Evolutionary conservation across 1,140 invertebrate genomes (phyloP), one percentile per base, ranked within the genome.

Genomic region (Heliconius eleuchia): DNA sequence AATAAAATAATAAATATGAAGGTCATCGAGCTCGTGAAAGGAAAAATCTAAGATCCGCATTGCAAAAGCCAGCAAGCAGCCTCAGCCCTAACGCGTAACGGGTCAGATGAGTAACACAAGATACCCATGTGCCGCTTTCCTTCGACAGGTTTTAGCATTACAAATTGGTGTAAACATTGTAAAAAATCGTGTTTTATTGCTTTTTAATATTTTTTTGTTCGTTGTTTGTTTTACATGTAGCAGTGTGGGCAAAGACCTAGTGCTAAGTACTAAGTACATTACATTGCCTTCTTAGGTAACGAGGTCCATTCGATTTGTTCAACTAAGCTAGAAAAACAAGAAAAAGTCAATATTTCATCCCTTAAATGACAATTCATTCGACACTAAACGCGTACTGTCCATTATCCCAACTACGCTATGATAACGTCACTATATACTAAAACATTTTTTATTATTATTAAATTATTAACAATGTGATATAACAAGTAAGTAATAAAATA

Each of bases 21-120:
- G 79, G 79, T 70, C 76, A 77, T 34, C 16, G 5, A 52, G 71
- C 57, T 57, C 52, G 79, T 80, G 79, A 80, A 77, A 80, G 79
- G 79, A 77, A 77, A 77, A 74, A 80, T 71, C 79, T 80, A 71
- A 80, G 79, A 77, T 80, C 79, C 79, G 79, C 79, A 74, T 80
- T 77, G 76, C 75, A 72, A 75, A 50, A 74, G 78, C 30, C 23
- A 52, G 5, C 50, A 52, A 52, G 5, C 50, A 52, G 50, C 50
- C 50, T 37, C 13, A 77, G 79, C 74, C 75, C 71, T 78, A 73
- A 73, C 73, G 78, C 46, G 60, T 60, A 75, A 72, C 73, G 50
- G 66, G 73, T 74, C 71, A 57, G 57, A 80, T 80, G 79, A 80
- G 79, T 80, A 77, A 80, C 74, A 42, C 52, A 72, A 37, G 71